These are phyloP conservation scores for Setophaga petechia DNA, from an alignment of 2,113 vertebrate genomes.

Conservation along the genomic window DNA sequence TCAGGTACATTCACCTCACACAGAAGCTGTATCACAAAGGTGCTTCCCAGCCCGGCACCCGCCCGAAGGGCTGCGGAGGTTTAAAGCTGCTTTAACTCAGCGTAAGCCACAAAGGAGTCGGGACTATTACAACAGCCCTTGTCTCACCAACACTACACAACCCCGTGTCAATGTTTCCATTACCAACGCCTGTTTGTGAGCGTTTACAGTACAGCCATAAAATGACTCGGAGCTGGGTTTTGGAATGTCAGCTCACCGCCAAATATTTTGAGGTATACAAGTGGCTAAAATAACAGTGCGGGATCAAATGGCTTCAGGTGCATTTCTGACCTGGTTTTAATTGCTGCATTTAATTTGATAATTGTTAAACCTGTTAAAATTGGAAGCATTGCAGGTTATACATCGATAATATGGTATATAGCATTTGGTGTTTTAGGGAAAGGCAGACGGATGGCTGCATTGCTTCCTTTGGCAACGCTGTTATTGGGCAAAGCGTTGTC, in stretches of 20 bases:
- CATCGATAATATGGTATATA: neutral
- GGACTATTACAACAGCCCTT: slow-evolving; percentile 55
- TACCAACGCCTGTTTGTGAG: slow-evolving; percentile 66
- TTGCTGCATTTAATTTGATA: slow-evolving; percentile 43
- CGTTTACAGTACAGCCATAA: slow-evolving; percentile 70
- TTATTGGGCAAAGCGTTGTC: slow-evolving; percentile 28
- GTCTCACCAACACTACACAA: slow-evolving; percentile 62
- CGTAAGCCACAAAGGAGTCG: slow-evolving; percentile 68
- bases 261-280: slow-evolving; percentile 64
- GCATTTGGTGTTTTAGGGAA: slow-evolving; percentile 17
- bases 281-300: slow-evolving; percentile 47
- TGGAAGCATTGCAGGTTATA: slow-evolving; percentile 42
- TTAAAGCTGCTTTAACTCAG: slow-evolving; percentile 64
- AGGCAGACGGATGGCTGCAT: slow-evolving; percentile 35
- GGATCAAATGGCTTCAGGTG: slow-evolving; percentile 53
- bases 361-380: slow-evolving; percentile 53
- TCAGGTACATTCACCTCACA: neutral
- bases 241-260: slow-evolving; percentile 70
- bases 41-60: slow-evolving; percentile 59
- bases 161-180: slow-evolving; percentile 71
- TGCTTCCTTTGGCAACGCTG: slow-evolving; percentile 34
- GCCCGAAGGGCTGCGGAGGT: slow-evolving; percentile 53
- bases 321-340: slow-evolving; percentile 54
- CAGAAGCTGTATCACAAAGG: slow-evolving; percentile 59
- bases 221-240: slow-evolving; percentile 57